Conservation (phyloP, 2,113 vertebrate species). For the Etia nguti region DNA sequence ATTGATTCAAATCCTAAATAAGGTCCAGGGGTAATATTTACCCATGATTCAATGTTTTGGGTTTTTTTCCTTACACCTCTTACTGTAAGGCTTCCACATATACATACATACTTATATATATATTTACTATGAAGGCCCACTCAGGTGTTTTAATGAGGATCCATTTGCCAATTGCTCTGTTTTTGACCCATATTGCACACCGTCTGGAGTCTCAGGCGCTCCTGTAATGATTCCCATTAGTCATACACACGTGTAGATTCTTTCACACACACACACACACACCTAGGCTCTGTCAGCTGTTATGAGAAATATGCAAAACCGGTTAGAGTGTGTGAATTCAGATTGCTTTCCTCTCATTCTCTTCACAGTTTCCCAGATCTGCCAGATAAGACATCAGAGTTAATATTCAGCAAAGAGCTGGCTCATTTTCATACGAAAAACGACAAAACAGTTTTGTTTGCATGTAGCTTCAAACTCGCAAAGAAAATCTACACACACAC, state of each 20-base stretch:
- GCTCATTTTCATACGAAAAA: neutral
- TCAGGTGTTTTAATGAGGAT: neutral
- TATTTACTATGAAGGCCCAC: neutral
- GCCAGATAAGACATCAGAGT: neutral
- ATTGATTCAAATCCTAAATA: neutral
- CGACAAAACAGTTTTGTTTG: neutral
- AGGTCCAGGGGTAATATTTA: neutral
- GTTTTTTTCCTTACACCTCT: neutral
- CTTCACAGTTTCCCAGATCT: neutral
- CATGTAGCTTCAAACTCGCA: neutral
- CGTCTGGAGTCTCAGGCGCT: conserved; percentile 9
- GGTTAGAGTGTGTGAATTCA: neutral
- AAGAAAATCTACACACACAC: neutral
- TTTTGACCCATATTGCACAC: neutral
- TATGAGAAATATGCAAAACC: conserved; percentile 1
- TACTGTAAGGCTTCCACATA: neutral
- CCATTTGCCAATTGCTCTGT: neutral
- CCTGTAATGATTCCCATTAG: conserved; percentile 19
- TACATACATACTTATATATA: too few species aligned
- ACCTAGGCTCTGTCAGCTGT: neutral
- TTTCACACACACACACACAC: neutral
- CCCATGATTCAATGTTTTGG: neutral
- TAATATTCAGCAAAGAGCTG: neutral
- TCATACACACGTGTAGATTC: neutral
- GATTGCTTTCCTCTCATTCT: neutral